phyloP scores from a whole-genome alignment of 2,797 vertebrate species.

The Lagorchestes hirsutus region DNA sequence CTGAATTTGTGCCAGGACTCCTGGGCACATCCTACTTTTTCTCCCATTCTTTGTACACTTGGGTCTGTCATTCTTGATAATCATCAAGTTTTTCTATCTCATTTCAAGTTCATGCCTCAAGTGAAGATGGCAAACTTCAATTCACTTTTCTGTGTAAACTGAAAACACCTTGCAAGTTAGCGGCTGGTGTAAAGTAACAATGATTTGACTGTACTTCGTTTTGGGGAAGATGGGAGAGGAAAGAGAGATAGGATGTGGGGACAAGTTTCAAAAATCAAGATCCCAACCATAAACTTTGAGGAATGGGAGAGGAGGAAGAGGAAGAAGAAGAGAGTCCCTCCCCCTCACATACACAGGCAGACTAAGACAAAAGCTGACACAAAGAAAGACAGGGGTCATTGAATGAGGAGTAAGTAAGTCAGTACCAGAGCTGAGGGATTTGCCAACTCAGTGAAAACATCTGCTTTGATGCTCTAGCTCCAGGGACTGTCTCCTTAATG shows the following conservation, averaged over 20 bases:
- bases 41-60: not conserved
- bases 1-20: not conserved
- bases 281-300: not conserved
- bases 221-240: not conserved
- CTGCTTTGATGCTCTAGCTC: conserved; percentile 77
- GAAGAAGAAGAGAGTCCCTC: not conserved
- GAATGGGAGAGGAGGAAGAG: not conserved
- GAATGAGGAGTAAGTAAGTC: conserved; percentile 60
- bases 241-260: not conserved
- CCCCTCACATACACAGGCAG: not conserved
- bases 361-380: not conserved
- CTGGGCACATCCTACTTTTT: not conserved
- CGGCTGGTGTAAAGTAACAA: not conserved
- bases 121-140: not conserved
- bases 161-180: not conserved
- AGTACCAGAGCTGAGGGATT: conserved; percentile 65
- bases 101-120: not conserved
- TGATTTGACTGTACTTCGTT: not conserved
- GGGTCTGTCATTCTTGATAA: not conserved
- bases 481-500: conserved; percentile 77
- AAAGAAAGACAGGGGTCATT: not conserved
- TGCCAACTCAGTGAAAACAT: conserved; percentile 72
- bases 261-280: not conserved
- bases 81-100: not conserved
- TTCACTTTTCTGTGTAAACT: not conserved